Evolutionary conservation across 1,140 invertebrate genomes (phyloP).

Genomic region (Meloidogyne floridensis): DNA sequence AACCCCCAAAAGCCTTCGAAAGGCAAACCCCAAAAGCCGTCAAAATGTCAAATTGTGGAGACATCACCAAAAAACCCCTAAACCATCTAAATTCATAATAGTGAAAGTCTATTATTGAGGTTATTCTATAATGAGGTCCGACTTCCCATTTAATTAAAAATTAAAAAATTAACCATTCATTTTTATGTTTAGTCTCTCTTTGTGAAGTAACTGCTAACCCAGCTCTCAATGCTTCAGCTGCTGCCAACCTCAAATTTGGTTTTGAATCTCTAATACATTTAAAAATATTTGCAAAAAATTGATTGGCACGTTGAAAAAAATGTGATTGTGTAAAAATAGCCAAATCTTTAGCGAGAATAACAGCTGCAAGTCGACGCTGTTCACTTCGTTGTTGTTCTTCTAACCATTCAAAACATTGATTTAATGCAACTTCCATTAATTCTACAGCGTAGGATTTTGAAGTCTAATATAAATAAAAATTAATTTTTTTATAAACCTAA

Average conservation of each 20-base stretch:
- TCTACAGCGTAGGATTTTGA: slow-evolving; percentile 57
- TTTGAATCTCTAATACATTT: slow-evolving; percentile 88
- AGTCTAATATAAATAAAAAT: slow-evolving; percentile 40
- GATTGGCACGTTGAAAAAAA: slow-evolving; percentile 94
- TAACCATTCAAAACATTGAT: slow-evolving; percentile 50
- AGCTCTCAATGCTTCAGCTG: slow-evolving; percentile 86
- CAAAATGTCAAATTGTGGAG: too few relatives aligned
- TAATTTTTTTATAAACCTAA: too few relatives aligned
- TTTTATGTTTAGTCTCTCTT: slow-evolving; percentile 87
- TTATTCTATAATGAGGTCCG: too few relatives aligned
- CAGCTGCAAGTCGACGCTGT: slow-evolving; percentile 66
- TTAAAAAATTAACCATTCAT: slow-evolving; percentile 75
- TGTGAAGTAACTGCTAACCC: slow-evolving; percentile 90
- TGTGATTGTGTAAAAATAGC: slow-evolving; percentile 93
- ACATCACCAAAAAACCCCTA: too few relatives aligned
- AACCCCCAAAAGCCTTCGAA: too few relatives aligned
- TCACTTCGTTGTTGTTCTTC: slow-evolving; percentile 36
- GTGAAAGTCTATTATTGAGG: too few relatives aligned
- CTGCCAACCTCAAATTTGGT: slow-evolving; percentile 84
- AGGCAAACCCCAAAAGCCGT: too few relatives aligned
- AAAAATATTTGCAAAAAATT: slow-evolving; percentile 91
- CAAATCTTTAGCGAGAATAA: slow-evolving; percentile 86
- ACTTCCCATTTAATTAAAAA: neutral
- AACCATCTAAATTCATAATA: too few relatives aligned
- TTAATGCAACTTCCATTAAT: slow-evolving; percentile 52